A percentile compares a stretch with the other conserved stretches of the same genome.
phyloP scores from a whole-genome alignment of 37 sponge, comb jelly and placozoan genomes.

The Lycopodina hypogea region DNA sequence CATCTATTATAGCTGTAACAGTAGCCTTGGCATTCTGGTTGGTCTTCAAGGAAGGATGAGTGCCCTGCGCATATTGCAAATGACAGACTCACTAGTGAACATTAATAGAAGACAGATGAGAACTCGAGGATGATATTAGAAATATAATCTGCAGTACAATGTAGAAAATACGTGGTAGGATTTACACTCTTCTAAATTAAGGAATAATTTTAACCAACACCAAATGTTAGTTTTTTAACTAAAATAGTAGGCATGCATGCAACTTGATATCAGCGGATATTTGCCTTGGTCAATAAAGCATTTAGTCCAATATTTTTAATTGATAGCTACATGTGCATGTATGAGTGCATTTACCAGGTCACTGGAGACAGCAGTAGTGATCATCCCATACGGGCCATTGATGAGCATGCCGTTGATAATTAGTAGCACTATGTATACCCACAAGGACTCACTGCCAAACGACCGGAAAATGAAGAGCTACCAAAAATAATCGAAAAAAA shows the following conservation, averaged over 20 bases:
- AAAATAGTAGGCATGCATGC: too few species aligned
- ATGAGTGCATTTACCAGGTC: constrained; percentile 39
- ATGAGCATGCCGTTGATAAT: constrained; percentile 62
- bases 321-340: too few species aligned
- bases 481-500: background rate
- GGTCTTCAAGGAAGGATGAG: constrained; percentile 52
- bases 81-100: too few species aligned
- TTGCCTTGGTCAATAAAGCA: too few species aligned
- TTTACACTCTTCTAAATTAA: too few species aligned
- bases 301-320: too few species aligned
- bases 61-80: too few species aligned
- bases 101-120: background rate
- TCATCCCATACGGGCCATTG: constrained; percentile 85
- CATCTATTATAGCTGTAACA: constrained; percentile 83
- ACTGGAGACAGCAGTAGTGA: constrained; percentile 88
- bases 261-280: too few species aligned
- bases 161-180: background rate
- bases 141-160: background rate
- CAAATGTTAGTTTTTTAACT: too few species aligned
- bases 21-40: constrained; percentile 82
- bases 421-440: constrained; percentile 41
- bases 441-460: constrained; percentile 2
- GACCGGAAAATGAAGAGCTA: constrained; percentile 31
- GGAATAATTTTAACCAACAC: too few species aligned
- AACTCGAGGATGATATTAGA: background rate